A percentile compares a stretch with the other conserved stretches of the same genome.
Conservation (phyloP, 2,797 vertebrate species). For the Scolopax bukidnonensis region DNA sequence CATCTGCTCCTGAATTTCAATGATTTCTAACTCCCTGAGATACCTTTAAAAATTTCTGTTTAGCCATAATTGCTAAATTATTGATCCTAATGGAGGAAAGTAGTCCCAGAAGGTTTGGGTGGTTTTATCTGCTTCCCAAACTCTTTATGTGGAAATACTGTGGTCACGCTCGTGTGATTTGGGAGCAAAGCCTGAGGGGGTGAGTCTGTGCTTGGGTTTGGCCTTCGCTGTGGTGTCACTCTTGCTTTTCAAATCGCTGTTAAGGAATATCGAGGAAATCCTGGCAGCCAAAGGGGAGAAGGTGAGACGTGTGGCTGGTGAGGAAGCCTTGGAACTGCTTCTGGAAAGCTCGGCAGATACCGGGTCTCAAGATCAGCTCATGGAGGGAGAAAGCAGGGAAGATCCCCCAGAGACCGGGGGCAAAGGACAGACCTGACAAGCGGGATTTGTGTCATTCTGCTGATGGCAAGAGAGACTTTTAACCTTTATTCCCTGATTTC, state of each 20-base stretch:
- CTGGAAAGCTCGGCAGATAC: constrained; percentile 38
- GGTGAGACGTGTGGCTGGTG: constrained; percentile 80
- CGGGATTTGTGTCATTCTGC: not conserved
- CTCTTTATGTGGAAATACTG: fast-evolving
- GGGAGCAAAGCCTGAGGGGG: not conserved
- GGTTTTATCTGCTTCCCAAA: not conserved
- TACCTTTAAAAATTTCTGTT: not conserved
- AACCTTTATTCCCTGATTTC: not conserved
- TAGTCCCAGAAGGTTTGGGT: not conserved
- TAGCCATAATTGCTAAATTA: not conserved
- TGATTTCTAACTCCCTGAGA: not conserved
- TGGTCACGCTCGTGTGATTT: not conserved
- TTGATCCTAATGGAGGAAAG: not conserved
- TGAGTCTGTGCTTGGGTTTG: fast-evolving
- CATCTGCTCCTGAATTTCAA: not conserved
- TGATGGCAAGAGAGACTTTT: not conserved
- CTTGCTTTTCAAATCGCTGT: not conserved
- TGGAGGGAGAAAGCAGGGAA: not conserved
- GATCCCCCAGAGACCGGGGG: not conserved
- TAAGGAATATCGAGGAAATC: constrained; percentile 96
- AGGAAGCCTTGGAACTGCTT: constrained; percentile 84
- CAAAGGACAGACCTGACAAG: constrained; percentile 24
- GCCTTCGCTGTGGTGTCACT: not conserved
- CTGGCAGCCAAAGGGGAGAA: constrained; percentile 91
- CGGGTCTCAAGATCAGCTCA: not conserved